These are phyloP conservation scores for Colletes collaris DNA, from an alignment of 2,888 invertebrate species.

Conservation along the genomic window DNA sequence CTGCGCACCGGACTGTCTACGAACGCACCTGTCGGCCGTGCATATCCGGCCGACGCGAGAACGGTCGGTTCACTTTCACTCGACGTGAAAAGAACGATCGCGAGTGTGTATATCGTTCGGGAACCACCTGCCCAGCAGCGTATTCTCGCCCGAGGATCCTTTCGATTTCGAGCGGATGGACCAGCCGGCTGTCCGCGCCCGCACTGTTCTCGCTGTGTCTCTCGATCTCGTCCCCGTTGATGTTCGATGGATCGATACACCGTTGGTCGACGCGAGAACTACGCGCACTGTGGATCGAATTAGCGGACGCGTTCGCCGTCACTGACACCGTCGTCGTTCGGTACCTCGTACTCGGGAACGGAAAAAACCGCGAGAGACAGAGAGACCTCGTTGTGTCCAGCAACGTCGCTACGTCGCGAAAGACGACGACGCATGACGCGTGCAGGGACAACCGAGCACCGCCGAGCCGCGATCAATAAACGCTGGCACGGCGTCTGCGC, in stretches of 20 bases:
- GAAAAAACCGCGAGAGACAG: constrained; percentile 22
- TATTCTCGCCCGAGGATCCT: not conserved
- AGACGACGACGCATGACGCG: constrained; percentile 68
- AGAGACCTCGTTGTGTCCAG: constrained; percentile 29
- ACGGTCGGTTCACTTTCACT: constrained; percentile 56
- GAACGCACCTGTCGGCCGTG: constrained; percentile 49
- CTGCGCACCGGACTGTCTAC: constrained; percentile 28
- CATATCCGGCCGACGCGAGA: constrained; percentile 40
- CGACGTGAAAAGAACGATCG: constrained; percentile 34
- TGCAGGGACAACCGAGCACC: constrained; percentile 46
- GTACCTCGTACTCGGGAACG: constrained; percentile 40
- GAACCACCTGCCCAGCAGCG: constrained; percentile 33
- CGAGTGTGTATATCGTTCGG: constrained; percentile 11
- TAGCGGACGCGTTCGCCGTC: constrained; percentile 9
- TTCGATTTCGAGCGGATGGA: constrained; percentile 27
- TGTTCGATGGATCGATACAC: not conserved
- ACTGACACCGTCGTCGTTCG: constrained; percentile 36
- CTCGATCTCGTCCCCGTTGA: constrained; percentile 28
- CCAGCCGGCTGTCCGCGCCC: constrained; percentile 38
- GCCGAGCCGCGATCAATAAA: constrained; percentile 63
- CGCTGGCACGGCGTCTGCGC: constrained; percentile 61
- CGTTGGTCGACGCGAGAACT: not conserved
- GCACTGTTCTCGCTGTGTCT: constrained; percentile 3
- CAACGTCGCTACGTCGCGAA: constrained; percentile 58
- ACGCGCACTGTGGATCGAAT: constrained; percentile 11